phyloP scores from a whole-genome alignment of 2,113 vertebrate species.

The Eira barbara region DNA sequence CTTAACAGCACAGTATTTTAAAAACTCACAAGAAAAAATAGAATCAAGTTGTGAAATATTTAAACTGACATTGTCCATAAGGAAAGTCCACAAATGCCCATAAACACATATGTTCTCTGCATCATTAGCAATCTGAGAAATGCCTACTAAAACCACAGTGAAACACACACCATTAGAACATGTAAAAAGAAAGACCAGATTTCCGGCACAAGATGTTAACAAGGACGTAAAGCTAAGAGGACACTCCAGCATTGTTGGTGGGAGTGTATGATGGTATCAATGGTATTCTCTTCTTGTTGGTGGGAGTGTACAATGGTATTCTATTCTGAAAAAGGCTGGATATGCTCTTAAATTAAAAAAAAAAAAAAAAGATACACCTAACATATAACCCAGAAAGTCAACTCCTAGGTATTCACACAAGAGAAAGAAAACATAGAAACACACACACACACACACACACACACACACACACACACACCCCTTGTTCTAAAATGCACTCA shows the following conservation, averaged over 20 bases:
- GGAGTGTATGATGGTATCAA: accelerated
- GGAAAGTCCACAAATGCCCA: background rate
- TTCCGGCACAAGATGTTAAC: background rate
- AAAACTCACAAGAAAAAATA: background rate
- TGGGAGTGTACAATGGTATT: accelerated
- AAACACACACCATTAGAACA: no score
- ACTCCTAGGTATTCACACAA: background rate
- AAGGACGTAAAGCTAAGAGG: accelerated
- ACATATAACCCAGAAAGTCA: background rate
- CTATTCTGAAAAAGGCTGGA: no score
- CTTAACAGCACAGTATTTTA: background rate
- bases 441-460: background rate
- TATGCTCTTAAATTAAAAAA: background rate
- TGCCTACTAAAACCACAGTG: background rate
- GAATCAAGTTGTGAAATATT: background rate
- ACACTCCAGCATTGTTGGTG: accelerated
- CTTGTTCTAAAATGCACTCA: background rate
- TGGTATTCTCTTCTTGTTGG: accelerated
- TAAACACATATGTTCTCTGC: accelerated
- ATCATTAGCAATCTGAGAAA: background rate
- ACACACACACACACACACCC: background rate
- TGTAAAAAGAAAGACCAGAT: background rate
- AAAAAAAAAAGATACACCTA: background rate
- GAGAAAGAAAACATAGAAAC: background rate
- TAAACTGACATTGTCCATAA: background rate